Base-by-base conservation (phyloP, 1,140 invertebrate species). In the Anastatus disparis region DNA sequence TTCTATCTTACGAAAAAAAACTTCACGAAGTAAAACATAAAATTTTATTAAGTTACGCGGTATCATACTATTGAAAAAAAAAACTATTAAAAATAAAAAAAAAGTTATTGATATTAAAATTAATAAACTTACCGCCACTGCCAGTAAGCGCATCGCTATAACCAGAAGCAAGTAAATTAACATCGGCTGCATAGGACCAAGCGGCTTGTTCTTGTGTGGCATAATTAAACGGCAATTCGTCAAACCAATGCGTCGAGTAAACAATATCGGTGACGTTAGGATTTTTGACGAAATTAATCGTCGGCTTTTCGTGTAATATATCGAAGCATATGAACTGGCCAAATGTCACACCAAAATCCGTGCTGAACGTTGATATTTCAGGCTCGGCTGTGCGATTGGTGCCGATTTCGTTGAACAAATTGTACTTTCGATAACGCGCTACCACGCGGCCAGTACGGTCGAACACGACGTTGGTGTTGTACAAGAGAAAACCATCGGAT, bases 341-440 rank as follows among this genome's bases (percentile, higher is more conserved):
- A 78, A 97, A 96, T n/a, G 86, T 90, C 0, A 94, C 92, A 7
- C 91, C 91, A 76, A 96, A 96, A 80, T 95, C 93, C 0, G 94
- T 95, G 7, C 85, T 82, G 71, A 96, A 95, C 4, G 82, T 88
- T 0, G 86, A 81, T 0, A 87, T 35, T 71, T 90, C 85, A 13
- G 87, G 80, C 72, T 79, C 70, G 9, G 75, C 65, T 10, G 26
- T 89, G 22, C 77, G 82, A 52, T 88, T 87, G n/a, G 89, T 82
- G 4, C 81, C 81, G 0, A 71, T 27, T 77, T 91, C 92, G 15
- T 35, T 38, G 67, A 89, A 93, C 0, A 94, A 79, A 82, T 95
- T 91, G 15, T 87, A 88, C 80, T 96, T 96, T n/a, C 92, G 89
- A 78, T 95, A 96, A 50, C 91, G 90, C 55, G 75, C 80, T 67